These are phyloP conservation scores for Stenoptilia bipunctidactyla DNA, from an alignment of 2,888 invertebrate species.

Conservation along the genomic window DNA sequence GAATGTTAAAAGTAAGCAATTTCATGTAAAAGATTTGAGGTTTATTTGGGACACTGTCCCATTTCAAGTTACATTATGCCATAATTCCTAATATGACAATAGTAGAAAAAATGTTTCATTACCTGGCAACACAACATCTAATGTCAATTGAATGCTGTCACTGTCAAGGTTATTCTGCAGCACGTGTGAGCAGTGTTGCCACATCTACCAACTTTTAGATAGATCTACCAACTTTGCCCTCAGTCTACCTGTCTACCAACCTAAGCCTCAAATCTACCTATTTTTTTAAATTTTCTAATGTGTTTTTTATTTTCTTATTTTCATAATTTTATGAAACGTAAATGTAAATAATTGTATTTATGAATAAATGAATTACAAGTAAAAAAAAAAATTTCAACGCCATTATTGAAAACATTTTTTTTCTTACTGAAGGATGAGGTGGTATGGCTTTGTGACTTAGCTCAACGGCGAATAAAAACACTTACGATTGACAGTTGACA, in stretches of 20 bases:
- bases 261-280: constrained; percentile 1
- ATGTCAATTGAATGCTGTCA: too few species aligned
- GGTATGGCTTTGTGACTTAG: neutral
- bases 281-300: neutral
- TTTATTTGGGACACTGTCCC: too few species aligned
- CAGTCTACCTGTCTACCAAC: constrained; percentile 3
- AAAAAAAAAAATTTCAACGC: neutral
- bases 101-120: too few species aligned
- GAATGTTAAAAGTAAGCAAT: too few species aligned
- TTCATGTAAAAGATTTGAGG: too few species aligned
- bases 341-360: neutral
- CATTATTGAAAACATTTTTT: neutral
- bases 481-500: neutral
- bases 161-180: too few species aligned
- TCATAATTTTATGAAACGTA: constrained; percentile 1
- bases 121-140: too few species aligned
- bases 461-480: neutral
- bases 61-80: too few species aligned
- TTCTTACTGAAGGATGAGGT: neutral
- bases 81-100: too few species aligned
- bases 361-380: neutral
- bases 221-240: constrained; percentile 4
- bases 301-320: neutral
- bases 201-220: constrained; percentile 3
- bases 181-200: neutral